Evolutionary conservation across 2,113 vertebrate species (phyloP), one percentile per base, ranked within the genome.

Genomic region (Podocnemis expansa): DNA sequence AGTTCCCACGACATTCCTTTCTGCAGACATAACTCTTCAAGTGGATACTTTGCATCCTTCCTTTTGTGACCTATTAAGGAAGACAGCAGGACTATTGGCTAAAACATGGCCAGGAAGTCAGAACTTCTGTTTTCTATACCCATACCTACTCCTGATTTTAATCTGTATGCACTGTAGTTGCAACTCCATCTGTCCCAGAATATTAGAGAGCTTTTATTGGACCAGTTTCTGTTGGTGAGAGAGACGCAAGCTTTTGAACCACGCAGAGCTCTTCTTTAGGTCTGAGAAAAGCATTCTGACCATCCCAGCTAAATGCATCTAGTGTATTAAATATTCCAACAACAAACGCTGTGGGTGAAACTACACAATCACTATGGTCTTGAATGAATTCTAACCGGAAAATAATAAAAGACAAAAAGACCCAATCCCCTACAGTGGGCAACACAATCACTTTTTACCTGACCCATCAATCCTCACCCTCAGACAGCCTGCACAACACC

Each of bases 21-120:
- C 52, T 79, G 78, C 82, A 13, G 79, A 78, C 47, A 58, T 10
- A 75, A 75, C 49, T 85, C 43, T 8, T 41, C 22, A 90, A 93
- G 78, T 31, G 16, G 56, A 63, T 56, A 45, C n/a, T 63, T 89
- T 80, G 82, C 86, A 87, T 56, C 5, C 1, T 56, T 93, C 85
- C 54, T 87, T 38, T 5, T 45, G 87, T 1, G 0, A 80, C 51
- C 43, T 67, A 82, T 84, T 38, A 83, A 83, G 90, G 75, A 87
- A 70, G 22, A 70, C 21, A 5, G 2, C 78, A 27, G 34, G 4
- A 52, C 41, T 63, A 27, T 31, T 0, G 0, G 45, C 84, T 27
- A 8, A 8, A 78, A 73, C 25, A 38, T 7, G 22, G 41, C 73
- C 54, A 49, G 73, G 17, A 27, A 54, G 13, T 45, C 43, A 38